Conservation (phyloP, 2,888 invertebrate species). For the Tetragonisca angustula region DNA sequence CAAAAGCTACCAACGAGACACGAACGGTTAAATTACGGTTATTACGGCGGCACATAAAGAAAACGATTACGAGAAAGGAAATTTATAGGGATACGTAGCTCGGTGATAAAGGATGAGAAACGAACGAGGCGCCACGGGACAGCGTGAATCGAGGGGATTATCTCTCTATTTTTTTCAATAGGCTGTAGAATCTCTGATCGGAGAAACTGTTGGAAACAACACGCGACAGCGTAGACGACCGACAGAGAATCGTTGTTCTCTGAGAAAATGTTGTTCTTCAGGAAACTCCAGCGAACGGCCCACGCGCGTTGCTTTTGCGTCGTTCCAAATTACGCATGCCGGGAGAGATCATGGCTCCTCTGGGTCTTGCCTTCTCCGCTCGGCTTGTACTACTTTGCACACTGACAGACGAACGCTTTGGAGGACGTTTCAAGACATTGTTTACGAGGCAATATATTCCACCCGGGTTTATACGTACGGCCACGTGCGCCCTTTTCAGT, state of each 20-base stretch:
- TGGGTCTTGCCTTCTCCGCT: background rate
- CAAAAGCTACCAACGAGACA: too few relatives aligned
- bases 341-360: conserved; percentile 3
- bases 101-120: too few relatives aligned
- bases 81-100: too few relatives aligned
- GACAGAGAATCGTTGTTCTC: background rate
- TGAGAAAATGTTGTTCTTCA: conserved; percentile 43
- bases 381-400: background rate
- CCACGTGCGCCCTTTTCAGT: background rate
- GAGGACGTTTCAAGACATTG: background rate
- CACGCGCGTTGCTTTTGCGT: conserved; percentile 29
- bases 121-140: background rate
- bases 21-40: too few relatives aligned
- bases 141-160: background rate
- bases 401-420: background rate
- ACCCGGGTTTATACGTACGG: background rate
- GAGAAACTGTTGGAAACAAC: background rate
- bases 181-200: background rate
- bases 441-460: conserved; percentile 24
- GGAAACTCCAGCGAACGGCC: conserved; percentile 23
- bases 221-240: background rate
- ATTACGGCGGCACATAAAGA: too few relatives aligned
- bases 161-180: conserved; percentile 14
- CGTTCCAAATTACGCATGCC: conserved; percentile 40
- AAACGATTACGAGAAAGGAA: too few relatives aligned